Base-by-base conservation (phyloP, 1,140 invertebrate species). In the Acromyrmex heyeri region DNA sequence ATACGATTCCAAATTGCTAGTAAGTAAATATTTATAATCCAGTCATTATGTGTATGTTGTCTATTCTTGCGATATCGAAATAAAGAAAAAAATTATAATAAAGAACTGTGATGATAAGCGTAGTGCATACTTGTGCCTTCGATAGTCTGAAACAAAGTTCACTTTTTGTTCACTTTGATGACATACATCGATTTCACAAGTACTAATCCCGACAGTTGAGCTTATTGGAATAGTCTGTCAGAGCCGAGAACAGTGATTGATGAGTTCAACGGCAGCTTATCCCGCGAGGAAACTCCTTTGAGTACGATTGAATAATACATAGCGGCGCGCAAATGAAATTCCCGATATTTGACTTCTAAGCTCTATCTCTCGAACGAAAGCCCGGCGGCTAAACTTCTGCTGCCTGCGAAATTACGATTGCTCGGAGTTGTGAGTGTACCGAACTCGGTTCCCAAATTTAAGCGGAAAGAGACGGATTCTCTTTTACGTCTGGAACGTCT, bases 251-350 rank as follows among this genome's bases (percentile, higher is more conserved):
- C 79, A 83, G 79, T 83, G 79, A 83, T 83, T 83, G 79, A 83
- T 83, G 79, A 83, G 79, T 64, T 75, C 69, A 75, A 83, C 79
- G 79, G 79, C 44, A 70, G 79, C 79, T 83, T 83, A 83, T 24
- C 38, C 70, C 69, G 78, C 78, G 55, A 48, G 34, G 79, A 83
- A 73, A 75, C 69, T 83, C 79, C 79, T 83, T 61, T 83, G 79
- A 83, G 86, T 88, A 78, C 76, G 75, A 61, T 62, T 53, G 82
- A 86, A 79, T 83, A 83, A 86, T 86, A 67, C 67, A 62, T 34
- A 62, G 72, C 57, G 82, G 38, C 64, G 44, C 75, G 86, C 83
- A 86, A 88, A 90, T 90, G 59, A 90, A 82, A 88, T 86, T 90
- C 73, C 50, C 70, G 67, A 88, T 83, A 78, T 91, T 88, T 87